Evolutionary conservation across 2,888 invertebrate species (phyloP).

Genomic region (Gonocerus acuteangulatus): DNA sequence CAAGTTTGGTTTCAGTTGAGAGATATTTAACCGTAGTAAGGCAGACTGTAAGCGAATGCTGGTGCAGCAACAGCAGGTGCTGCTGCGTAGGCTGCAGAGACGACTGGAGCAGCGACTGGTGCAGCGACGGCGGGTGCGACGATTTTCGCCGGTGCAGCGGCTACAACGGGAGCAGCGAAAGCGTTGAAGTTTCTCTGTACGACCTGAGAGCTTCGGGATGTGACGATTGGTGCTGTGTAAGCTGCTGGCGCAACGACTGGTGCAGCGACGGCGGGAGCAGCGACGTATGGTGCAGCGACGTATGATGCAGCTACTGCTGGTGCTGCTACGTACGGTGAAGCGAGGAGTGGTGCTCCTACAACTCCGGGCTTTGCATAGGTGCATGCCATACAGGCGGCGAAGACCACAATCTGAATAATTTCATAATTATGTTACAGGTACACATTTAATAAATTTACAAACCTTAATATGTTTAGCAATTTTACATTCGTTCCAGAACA

Average conservation of each 20-base stretch:
- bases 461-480: too few relatives aligned
- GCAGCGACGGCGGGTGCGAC: slow-evolving; percentile 43
- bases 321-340: not conserved
- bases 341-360: slow-evolving; percentile 11
- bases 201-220: not conserved
- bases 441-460: too few relatives aligned
- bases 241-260: slow-evolving; percentile 1
- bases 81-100: too few relatives aligned
- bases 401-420: too few relatives aligned
- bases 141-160: slow-evolving; percentile 13
- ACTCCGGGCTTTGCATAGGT: slow-evolving; percentile 39
- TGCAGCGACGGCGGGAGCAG: not conserved
- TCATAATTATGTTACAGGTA: too few relatives aligned
- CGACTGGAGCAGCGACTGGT: slow-evolving; percentile 20
- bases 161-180: slow-evolving; percentile 28
- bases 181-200: not conserved
- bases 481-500: too few relatives aligned
- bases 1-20: too few relatives aligned
- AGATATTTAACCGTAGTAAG: not conserved
- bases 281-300: not conserved
- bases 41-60: not conserved
- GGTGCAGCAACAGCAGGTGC: slow-evolving; percentile 19
- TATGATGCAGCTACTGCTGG: slow-evolving; percentile 9
- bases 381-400: too few relatives aligned
- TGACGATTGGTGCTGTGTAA: not conserved